Evolutionary conservation across 1,140 invertebrate genomes (phyloP).

Genomic region (Cecropterus lyciades): DNA sequence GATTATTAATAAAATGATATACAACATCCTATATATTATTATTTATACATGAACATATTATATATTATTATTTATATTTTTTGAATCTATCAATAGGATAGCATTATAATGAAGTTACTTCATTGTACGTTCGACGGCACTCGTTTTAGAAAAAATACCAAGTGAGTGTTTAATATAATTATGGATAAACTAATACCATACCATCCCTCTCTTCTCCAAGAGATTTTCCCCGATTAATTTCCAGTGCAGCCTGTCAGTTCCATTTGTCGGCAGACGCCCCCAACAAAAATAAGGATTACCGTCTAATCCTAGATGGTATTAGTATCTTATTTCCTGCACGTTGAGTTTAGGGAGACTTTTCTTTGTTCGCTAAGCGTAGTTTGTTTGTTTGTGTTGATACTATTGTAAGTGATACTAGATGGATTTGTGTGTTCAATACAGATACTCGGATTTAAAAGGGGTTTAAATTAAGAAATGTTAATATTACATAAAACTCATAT

Average conservation of each 20-base stretch:
- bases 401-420: constrained; percentile 21
- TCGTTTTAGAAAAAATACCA: too few relatives aligned
- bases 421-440: constrained; percentile 3
- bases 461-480: too few relatives aligned
- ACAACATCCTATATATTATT: too few relatives aligned
- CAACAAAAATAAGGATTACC: constrained; percentile 78
- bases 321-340: constrained; percentile 65
- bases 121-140: too few relatives aligned
- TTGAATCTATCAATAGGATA: too few relatives aligned
- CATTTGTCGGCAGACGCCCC: constrained; percentile 74
- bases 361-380: constrained; percentile 42
- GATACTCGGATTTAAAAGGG: too few relatives aligned
- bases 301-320: constrained; percentile 60
- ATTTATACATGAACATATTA: too few relatives aligned
- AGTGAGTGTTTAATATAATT: background rate
- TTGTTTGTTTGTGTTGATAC: constrained; percentile 30
- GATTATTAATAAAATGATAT: too few relatives aligned
- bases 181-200: too few relatives aligned
- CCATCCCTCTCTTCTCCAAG: background rate
- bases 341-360: constrained; percentile 43
- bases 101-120: too few relatives aligned
- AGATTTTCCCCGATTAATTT: constrained; percentile 75
- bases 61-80: too few relatives aligned
- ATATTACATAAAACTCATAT: too few relatives aligned
- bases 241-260: constrained; percentile 70